Base-by-base conservation (phyloP, 2,888 invertebrate species). In the Vanessa cardui region DNA sequence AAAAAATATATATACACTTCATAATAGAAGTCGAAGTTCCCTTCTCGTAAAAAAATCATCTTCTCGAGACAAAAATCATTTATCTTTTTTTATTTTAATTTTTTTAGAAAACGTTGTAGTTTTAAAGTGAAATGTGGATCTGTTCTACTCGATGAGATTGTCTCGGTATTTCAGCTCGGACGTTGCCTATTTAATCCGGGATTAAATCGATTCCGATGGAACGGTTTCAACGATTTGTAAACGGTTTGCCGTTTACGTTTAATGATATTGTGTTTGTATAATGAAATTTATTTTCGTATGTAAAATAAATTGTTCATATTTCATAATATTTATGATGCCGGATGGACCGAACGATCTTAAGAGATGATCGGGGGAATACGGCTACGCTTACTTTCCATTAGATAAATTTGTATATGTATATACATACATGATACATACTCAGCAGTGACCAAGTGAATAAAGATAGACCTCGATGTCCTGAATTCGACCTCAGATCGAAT, bases 151-250 rank as follows among this genome's bases (percentile, higher is more conserved):
- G 21, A 31, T 39, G 15, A 18, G 26, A 39, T 44, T 44, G 58
- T 64, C 54, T 20, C 47, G 60, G 64, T 58, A 59, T 59, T 68
- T 64, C 45, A 31, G 39, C 54, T 68, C 49, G 46, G 56, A 31
- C 62, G 50, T 58, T 49, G 60, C 47, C 21, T 15, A 47, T 50
- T 68, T 54, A 68, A 68, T 54, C 62, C 52, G 21, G 58, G 62
- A 62, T 67, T 67, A 67, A 46, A 49, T 58, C 16, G 44, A 52
- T 52, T 26, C 52, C 52, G 47, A 33, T 9, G 44, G 46, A 59
- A 63, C 52, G 39, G 58, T 50, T 44, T 52, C 52, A 18, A 49
- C 47, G 47, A 50, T 58, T 52, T n/a, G 21, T 52, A 52, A 62
- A 59, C 12, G 60, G 60, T 18, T 49, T 61, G 39, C 21, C 18